Conservation (phyloP, 1,140 invertebrate genomes). For the Drosophila busckii region DNA sequence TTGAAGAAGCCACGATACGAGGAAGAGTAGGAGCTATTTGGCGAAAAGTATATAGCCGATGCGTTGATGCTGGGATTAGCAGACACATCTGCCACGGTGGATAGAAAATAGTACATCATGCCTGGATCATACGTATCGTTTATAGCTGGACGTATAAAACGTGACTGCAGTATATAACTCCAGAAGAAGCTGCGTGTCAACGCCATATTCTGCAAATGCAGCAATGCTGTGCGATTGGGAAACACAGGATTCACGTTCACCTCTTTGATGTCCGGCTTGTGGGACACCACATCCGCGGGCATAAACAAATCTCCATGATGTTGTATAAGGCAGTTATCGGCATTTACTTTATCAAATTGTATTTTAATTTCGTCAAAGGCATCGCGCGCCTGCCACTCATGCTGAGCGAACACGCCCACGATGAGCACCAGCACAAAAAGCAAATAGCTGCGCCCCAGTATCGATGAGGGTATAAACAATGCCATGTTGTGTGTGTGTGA, state of each 20-base stretch:
- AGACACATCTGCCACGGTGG: slow-evolving; percentile 96
- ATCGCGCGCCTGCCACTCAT: slow-evolving; percentile 93
- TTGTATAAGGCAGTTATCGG: slow-evolving; percentile 93
- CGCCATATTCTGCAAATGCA: slow-evolving; percentile 98
- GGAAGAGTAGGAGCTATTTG: slow-evolving; percentile 95
- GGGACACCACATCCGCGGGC: slow-evolving; percentile 90
- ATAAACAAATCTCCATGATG: slow-evolving; percentile 91
- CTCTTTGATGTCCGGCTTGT: slow-evolving; percentile 96
- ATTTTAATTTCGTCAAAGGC: slow-evolving; percentile 91
- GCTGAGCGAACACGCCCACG: slow-evolving; percentile 88
- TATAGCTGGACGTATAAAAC: slow-evolving; percentile 92
- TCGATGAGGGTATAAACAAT: slow-evolving; percentile 43
- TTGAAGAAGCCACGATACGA: slow-evolving; percentile 98
- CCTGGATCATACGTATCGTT: slow-evolving; percentile 97
- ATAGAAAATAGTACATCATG: slow-evolving; percentile 98
- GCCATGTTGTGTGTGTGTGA: slow-evolving; percentile 6
- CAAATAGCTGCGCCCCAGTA: slow-evolving; percentile 68
- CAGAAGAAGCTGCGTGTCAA: slow-evolving; percentile 96
- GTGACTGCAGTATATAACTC: slow-evolving; percentile 95
- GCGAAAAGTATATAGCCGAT: slow-evolving; percentile 95
- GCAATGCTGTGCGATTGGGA: slow-evolving; percentile 93
- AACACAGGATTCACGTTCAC: slow-evolving; percentile 97
- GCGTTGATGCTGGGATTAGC: slow-evolving; percentile 95
- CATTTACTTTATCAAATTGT: slow-evolving; percentile 88
- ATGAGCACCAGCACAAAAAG: slow-evolving; percentile 62